Conservation (phyloP, 2,113 vertebrate species). For the Manacus vitellinus region DNA sequence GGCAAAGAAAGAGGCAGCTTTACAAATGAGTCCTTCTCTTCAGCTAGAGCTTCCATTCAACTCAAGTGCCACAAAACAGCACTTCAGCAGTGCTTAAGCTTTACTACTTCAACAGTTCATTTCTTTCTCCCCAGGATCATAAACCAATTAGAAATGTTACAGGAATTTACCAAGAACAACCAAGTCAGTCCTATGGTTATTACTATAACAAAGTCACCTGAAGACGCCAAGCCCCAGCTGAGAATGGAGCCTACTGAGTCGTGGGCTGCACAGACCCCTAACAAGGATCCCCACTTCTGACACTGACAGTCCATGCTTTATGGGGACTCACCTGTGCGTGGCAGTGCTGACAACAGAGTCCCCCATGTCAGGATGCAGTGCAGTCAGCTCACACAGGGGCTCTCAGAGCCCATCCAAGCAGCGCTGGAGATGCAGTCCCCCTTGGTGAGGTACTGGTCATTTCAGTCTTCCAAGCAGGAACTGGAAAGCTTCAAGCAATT, state of each 20-base stretch:
- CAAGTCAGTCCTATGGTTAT: neutral
- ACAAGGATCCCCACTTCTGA: neutral
- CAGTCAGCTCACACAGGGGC: neutral
- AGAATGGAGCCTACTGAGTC: fast-evolving
- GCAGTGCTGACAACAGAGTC: fast-evolving
- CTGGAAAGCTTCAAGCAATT: neutral
- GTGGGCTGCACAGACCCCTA: fast-evolving
- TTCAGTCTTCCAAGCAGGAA: neutral
- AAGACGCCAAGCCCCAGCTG: neutral
- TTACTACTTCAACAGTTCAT: neutral
- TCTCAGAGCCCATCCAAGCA: neutral
- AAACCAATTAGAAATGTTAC: neutral
- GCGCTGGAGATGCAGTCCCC: neutral
- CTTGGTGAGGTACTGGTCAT: fast-evolving
- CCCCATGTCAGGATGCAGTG: fast-evolving
- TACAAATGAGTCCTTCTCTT: constrained; percentile 7
- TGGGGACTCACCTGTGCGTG: fast-evolving
- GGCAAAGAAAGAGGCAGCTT: neutral
- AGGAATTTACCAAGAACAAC: neutral
- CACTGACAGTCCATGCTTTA: fast-evolving
- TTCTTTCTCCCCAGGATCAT: neutral
- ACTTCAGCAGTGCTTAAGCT: neutral
- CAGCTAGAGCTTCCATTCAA: neutral
- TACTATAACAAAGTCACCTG: neutral
- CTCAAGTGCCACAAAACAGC: neutral